These are phyloP conservation scores for Drosophila pseudoobscura DNA, from an alignment of 1,140 invertebrate genomes.

Conservation along the genomic window DNA sequence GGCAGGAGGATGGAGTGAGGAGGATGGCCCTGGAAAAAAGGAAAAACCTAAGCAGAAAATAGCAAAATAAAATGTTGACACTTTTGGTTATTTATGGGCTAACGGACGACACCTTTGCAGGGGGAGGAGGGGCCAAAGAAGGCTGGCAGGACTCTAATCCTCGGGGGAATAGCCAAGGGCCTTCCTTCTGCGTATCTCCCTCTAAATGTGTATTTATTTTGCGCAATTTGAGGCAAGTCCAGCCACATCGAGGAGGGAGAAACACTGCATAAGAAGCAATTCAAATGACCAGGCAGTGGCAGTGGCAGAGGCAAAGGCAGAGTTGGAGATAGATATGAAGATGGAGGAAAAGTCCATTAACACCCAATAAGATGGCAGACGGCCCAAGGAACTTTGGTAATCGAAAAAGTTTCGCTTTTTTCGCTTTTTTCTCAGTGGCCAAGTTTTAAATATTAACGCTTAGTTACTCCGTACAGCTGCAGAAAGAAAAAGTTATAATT, in stretches of 20 bases:
- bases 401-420: conserved; percentile 73
- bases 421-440: conserved; percentile 11
- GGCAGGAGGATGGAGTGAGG: not conserved
- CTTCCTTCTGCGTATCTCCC: conserved; percentile 3
- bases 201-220: conserved; percentile 80
- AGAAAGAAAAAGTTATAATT: conserved; percentile 71
- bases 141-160: conserved; percentile 55
- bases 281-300: conserved; percentile 65
- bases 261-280: conserved; percentile 66
- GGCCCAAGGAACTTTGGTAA: conserved; percentile 59
- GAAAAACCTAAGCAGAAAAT: conserved; percentile 66
- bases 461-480: conserved; percentile 64
- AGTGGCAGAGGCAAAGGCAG: not conserved
- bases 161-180: conserved; percentile 58
- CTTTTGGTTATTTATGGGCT: conserved; percentile 80
- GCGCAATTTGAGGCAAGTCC: conserved; percentile 59
- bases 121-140: conserved; percentile 2
- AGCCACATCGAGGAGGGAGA: not conserved
- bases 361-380: conserved; percentile 71
- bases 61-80: conserved; percentile 82
- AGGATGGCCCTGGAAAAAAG: conserved; percentile 5
- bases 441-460: conserved; percentile 81
- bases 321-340: not conserved
- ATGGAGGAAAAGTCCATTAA: conserved; percentile 67
- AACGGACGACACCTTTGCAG: conserved; percentile 66